A percentile compares a stretch with the other conserved stretches of the same genome.
Evolutionary conservation across 1,140 invertebrate genomes (phyloP).

Genomic region (Habropoda laboriosa): DNA sequence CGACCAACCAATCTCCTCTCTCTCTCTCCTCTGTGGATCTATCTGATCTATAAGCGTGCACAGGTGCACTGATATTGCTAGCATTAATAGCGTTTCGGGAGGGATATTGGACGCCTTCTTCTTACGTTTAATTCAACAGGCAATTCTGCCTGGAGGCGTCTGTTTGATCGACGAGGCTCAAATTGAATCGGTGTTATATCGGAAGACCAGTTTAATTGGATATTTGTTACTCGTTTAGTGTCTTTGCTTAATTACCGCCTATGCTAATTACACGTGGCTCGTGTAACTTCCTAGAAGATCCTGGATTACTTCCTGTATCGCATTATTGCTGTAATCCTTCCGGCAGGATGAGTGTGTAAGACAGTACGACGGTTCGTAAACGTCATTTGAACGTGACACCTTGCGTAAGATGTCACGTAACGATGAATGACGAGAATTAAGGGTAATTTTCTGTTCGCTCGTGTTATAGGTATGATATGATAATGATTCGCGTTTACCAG

Average conservation of each 20-base stretch:
- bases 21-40: background rate
- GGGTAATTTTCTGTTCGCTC: background rate
- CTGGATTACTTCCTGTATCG: background rate
- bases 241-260: background rate
- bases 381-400: background rate
- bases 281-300: background rate
- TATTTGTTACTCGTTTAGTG: background rate
- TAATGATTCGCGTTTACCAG: too few species aligned
- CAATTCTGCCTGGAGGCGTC: background rate
- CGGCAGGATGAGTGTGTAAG: background rate
- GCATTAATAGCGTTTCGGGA: background rate
- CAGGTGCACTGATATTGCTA: conserved; percentile 30
- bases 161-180: background rate
- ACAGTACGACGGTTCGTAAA: background rate
- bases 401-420: background rate
- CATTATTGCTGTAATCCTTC: background rate
- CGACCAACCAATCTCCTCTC: background rate
- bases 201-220: too few species aligned
- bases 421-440: background rate
- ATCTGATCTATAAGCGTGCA: conserved; percentile 46
- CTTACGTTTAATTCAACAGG: background rate
- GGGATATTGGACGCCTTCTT: background rate
- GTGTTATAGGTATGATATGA: too few species aligned
- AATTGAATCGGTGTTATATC: too few species aligned
- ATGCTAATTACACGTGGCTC: background rate